phyloP scores from a whole-genome alignment of 2,113 vertebrate species.

The Urocitellus parryii region DNA sequence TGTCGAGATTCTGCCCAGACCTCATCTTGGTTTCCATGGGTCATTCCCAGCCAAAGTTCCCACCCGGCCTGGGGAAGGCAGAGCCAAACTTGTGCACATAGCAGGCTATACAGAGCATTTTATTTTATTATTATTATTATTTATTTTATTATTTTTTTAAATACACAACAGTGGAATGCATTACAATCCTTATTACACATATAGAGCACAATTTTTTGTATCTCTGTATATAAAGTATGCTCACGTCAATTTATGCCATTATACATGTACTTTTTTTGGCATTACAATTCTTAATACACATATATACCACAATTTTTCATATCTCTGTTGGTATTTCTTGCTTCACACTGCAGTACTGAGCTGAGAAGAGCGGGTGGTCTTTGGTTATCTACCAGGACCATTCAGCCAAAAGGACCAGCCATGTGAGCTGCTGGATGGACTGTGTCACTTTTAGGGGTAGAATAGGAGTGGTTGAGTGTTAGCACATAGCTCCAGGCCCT shows the following conservation, averaged over 20 bases:
- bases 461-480: accelerated
- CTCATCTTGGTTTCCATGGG: background rate
- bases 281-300: too few species aligned
- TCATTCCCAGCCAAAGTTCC: background rate
- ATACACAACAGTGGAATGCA: too few species aligned
- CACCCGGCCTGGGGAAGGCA: background rate
- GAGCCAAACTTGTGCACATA: background rate
- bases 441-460: background rate
- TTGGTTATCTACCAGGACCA: background rate
- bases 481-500: background rate
- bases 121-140: too few species aligned
- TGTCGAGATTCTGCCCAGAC: background rate
- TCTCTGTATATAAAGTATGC: too few species aligned
- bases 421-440: background rate
- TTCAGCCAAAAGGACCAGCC: background rate
- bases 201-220: too few species aligned
- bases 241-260: too few species aligned
- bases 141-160: too few species aligned
- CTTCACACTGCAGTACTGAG: background rate
- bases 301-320: too few species aligned
- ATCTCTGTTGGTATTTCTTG: background rate
- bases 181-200: too few species aligned
- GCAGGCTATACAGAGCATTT: background rate
- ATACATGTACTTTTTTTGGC: too few species aligned
- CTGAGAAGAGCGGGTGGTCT: background rate